A percentile compares a stretch with the other conserved stretches of the same genome.
These are phyloP conservation scores for Eupeodes luniger DNA, from an alignment of 2,888 invertebrate genomes.

Conservation along the genomic window DNA sequence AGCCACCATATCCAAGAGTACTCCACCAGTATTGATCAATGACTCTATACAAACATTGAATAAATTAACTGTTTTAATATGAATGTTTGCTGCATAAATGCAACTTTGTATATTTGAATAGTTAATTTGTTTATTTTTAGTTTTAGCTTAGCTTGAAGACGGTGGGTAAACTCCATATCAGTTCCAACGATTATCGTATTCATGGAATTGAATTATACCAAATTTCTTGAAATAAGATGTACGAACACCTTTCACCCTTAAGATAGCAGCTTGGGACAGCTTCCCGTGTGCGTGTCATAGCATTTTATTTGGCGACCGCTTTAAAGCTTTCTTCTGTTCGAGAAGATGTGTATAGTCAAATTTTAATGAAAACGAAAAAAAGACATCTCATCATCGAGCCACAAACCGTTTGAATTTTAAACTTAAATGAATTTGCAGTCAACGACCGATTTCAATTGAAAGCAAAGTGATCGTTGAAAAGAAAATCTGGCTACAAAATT, in stretches of 20 bases:
- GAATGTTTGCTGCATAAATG: background rate
- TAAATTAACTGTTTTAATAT: background rate
- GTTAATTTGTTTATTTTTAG: background rate
- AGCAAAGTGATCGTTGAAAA: background rate
- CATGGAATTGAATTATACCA: background rate
- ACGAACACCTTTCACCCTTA: conserved; percentile 7
- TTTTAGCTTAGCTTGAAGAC: background rate
- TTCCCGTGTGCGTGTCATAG: background rate
- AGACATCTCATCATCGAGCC: too few relatives aligned
- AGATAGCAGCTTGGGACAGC: background rate
- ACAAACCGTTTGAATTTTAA: too few relatives aligned
- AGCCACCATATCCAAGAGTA: background rate
- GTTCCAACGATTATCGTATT: background rate
- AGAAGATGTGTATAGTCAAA: background rate
- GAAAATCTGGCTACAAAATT: background rate
- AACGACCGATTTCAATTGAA: background rate
- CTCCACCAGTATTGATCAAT: background rate
- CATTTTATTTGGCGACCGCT: background rate
- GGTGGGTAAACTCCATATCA: background rate
- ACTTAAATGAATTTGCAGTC: background rate
- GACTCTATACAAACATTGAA: background rate
- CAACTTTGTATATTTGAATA: background rate
- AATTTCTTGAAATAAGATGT: background rate
- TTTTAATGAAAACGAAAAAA: too few relatives aligned
- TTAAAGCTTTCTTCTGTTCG: background rate